Percentiles rank a stretch among this genome's conserved stretches.
Evolutionary conservation across 1,140 invertebrate genomes (phyloP).

Genomic region (Achatina immaculata): DNA sequence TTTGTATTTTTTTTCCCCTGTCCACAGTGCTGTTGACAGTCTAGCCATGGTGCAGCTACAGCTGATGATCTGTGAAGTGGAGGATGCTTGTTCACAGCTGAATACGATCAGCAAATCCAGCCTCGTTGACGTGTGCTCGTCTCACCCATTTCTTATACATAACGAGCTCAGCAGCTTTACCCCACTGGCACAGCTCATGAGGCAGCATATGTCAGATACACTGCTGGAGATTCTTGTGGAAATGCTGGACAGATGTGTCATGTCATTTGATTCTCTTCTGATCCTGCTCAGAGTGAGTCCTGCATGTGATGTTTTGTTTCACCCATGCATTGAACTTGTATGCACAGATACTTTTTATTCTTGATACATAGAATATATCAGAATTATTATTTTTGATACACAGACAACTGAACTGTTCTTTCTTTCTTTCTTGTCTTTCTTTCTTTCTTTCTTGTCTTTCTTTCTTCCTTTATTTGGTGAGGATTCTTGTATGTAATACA

Average conservation of each 20-base stretch:
- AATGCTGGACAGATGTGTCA: slow-evolving; percentile 25
- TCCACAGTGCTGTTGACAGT: slow-evolving; percentile 18
- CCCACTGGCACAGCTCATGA: slow-evolving; percentile 27
- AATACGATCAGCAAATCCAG: neutral
- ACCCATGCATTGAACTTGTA: neutral
- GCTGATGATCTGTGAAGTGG: slow-evolving; percentile 23
- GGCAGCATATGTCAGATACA: slow-evolving; percentile 17
- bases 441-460: no score
- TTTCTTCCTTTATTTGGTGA: no score
- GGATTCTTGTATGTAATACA: no score
- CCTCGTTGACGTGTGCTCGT: slow-evolving; percentile 18
- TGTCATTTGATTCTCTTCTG: slow-evolving; percentile 28
- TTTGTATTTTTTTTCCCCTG: neutral
- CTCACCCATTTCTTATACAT: slow-evolving; percentile 10
- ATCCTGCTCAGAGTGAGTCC: slow-evolving; percentile 22
- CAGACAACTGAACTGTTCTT: no score
- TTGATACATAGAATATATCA: neutral
- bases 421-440: no score
- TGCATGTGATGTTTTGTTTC: neutral
- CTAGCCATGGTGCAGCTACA: slow-evolving; percentile 37
- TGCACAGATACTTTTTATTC: neutral
- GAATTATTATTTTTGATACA: no score
- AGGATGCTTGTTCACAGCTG: slow-evolving; percentile 15
- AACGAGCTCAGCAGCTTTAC: slow-evolving; percentile 9
- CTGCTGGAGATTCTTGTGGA: slow-evolving; percentile 33